Evolutionary conservation across 2,888 invertebrate species (phyloP).

Genomic region (Stenodema calcarata): DNA sequence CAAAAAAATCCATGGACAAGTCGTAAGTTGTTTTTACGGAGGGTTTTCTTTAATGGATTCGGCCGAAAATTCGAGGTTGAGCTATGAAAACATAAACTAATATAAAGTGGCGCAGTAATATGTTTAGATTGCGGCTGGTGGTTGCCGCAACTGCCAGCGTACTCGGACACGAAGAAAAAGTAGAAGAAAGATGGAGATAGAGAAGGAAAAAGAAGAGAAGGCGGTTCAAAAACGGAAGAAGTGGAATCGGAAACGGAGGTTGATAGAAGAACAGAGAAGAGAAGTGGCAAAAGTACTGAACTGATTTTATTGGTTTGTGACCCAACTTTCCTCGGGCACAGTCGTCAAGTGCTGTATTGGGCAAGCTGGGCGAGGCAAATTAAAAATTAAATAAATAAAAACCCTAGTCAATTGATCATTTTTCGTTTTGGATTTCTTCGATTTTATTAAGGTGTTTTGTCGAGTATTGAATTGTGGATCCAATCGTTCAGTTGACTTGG

Average conservation of each 20-base stretch:
- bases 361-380: slow-evolving; percentile 57
- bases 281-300: slow-evolving; percentile 5
- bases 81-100: neutral
- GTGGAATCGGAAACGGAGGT: neutral
- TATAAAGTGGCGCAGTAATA: slow-evolving; percentile 4
- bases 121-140: neutral
- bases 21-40: slow-evolving; percentile 42
- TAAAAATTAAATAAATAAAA: slow-evolving; percentile 51
- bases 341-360: slow-evolving; percentile 63
- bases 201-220: neutral
- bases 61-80: neutral
- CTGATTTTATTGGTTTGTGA: neutral
- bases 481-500: neutral
- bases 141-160: slow-evolving; percentile 30
- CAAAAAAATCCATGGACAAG: slow-evolving; percentile 25
- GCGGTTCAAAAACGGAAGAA: neutral
- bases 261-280: slow-evolving; percentile 19
- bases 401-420: neutral
- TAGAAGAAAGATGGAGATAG: neutral
- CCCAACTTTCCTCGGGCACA: slow-evolving; percentile 63
- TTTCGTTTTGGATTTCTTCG: neutral
- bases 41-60: neutral
- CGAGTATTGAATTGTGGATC: neutral
- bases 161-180: slow-evolving; percentile 38
- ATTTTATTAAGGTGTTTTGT: neutral